phyloP scores from a whole-genome alignment of 2,113 vertebrate species.

The Dasyornis broadbenti region DNA sequence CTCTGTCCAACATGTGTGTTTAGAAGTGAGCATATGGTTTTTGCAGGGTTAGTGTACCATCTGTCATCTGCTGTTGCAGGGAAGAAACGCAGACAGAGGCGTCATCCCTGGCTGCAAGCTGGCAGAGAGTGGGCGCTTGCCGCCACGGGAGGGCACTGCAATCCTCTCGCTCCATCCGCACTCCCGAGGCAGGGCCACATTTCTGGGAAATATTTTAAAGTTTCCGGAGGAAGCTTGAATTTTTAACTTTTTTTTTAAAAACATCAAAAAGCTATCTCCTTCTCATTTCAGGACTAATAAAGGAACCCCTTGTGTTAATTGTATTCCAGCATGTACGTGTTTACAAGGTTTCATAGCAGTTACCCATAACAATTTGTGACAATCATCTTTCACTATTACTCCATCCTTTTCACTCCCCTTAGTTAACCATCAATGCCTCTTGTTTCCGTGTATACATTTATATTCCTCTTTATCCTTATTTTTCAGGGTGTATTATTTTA shows the following conservation, averaged over 20 bases:
- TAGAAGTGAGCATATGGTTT: background rate
- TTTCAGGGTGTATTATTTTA: background rate
- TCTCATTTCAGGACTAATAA: background rate
- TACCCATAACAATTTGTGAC: background rate
- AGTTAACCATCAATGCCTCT: background rate
- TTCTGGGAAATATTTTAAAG: background rate
- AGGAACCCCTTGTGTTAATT: background rate
- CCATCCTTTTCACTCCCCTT: background rate
- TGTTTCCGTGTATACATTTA: background rate
- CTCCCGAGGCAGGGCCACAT: background rate
- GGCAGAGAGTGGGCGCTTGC: fast-evolving
- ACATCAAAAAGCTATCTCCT: background rate
- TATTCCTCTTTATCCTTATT: background rate
- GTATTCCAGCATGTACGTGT: background rate
- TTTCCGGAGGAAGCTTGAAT: background rate
- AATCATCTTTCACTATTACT: background rate
- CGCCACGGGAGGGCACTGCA: background rate
- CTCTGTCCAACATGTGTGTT: fast-evolving
- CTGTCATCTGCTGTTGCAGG: fast-evolving
- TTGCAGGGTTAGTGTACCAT: background rate
- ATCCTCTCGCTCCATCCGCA: fast-evolving
- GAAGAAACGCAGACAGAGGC: background rate
- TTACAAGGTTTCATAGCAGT: background rate
- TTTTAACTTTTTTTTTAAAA: background rate
- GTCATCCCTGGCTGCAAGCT: fast-evolving